Evolutionary conservation across 2,888 invertebrate species (phyloP), one percentile per base, ranked within the genome.

Genomic region (Phortica okadai): DNA sequence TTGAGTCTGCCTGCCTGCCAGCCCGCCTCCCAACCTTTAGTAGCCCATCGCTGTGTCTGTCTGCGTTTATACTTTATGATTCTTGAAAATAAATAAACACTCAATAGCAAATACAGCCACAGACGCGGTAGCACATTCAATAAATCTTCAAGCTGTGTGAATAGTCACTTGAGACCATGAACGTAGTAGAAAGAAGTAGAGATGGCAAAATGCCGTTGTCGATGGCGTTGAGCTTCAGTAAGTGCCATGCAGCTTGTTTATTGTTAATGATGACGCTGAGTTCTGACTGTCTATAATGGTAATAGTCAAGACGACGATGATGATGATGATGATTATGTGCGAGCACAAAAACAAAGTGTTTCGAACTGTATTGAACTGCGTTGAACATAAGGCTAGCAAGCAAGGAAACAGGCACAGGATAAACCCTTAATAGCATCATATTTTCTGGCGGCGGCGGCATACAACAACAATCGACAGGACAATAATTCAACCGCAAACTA

Each of bases 71-170:
- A 83, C 86, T 88, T 87, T 88, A 87, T 88, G 88, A 85, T 85
- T 84, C 84, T 87, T 81, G 82, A 88, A 88, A 88, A 89, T 88
- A 88, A 88, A 89, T 88, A 88, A 88, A 89, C 89, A 88, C 89
- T 88, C 87, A 86, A 88, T 88, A 88, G 84, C 77, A 83, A 79
- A 85, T 85, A 82, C 86, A 85, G 84, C 83, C 86, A 16, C n/a
- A 25, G 72, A 54, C 21, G 54, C 56, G 11, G 14, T 83, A 81
- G 83, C 81, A 85, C 87, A 85, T 85, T 85, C 87, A 88, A 88
- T 89, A 88, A 88, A 88, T 88, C 88, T 89, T 86, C 84, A 82
- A 50, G 74, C 84, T 81, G 78, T 81, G 78, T 87, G 88, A 86
- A 87, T 86, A 84, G 88, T 84, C 88, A 86, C 87, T 89, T 82